Evolutionary conservation across 2,113 vertebrate species (phyloP), one percentile per base, ranked within the genome.

Genomic region (Mustela lutreola): DNA sequence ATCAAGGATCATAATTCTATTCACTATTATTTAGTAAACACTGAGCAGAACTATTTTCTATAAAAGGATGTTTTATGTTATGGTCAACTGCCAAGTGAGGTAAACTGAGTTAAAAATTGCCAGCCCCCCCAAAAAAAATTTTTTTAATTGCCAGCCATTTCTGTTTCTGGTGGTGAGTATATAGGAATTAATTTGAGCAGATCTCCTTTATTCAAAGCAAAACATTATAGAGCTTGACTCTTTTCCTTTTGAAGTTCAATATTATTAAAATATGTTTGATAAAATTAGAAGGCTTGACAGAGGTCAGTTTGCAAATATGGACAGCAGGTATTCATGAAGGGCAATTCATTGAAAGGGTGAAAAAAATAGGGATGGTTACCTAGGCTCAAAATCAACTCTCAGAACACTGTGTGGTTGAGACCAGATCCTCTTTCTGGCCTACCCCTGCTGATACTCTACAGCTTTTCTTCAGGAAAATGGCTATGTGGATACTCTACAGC

Each of bases 11-110:
- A 76, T 71, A 70, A 73, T 75, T 73, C 28, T 91, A 73, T 39
- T 21, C 0, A 65, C 7, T 65, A 50, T 73, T 82, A 78, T 67
- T 94, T 95, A 90, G 65, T 83, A 95, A 90, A 12, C 22, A 26
- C 15, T 91, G 79, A 96, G 28, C 33, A 96, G n/a, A 87, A 39
- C 6, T 79, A 53, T 82, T 87, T 96, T 95, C 56, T 58, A 16
- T 78, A 36, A 83, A 95, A 80, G 3, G 15, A 26, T 67, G 3
- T 24, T 90, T 94, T 58, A 9, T 75, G 15, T 82, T 88, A 79
- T 53, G 62, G 18, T 33, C 65, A 79, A 81, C 94, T 88, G 22
- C 31, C n/a, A 93, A 89, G 28, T 84, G 63, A 95, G 56, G 84
- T 58, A 88, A 92, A 36, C 2, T 26, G 21, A 71, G 31, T 86